Evolutionary conservation across 2,113 vertebrate species (phyloP).

Genomic region (Dasyurus viverrinus): DNA sequence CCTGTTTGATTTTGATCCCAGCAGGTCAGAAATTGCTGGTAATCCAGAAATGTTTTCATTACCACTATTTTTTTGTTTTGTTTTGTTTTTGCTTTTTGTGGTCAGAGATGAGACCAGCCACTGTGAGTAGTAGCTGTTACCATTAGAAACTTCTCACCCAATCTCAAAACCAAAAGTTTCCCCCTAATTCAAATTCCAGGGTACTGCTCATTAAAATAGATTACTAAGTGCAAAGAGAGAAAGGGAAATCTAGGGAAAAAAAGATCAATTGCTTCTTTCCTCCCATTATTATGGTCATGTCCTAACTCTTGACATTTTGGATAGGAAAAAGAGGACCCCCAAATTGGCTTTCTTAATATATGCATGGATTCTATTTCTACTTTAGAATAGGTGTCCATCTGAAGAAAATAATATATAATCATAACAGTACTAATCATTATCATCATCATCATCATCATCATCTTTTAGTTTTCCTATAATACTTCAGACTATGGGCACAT

Average conservation of each 20-base stretch:
- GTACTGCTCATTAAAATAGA: background rate
- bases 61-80: background rate
- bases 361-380: background rate
- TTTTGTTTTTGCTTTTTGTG: background rate
- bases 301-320: background rate
- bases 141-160: background rate
- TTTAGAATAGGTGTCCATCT: background rate
- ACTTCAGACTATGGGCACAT: background rate
- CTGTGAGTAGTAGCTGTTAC: background rate
- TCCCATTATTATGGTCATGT: background rate
- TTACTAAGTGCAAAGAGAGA: background rate
- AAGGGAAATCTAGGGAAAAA: background rate
- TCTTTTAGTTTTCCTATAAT: background rate
- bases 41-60: background rate
- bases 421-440: background rate
- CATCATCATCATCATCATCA: too few relatives aligned
- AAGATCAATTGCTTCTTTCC: background rate
- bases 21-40: background rate
- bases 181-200: background rate
- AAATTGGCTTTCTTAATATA: background rate
- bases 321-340: background rate
- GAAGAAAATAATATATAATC: background rate
- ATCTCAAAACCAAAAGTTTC: background rate
- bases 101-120: background rate
- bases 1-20: background rate